Evolutionary conservation across 1,140 invertebrate genomes (phyloP).

Genomic region (Orchesella cincta): DNA sequence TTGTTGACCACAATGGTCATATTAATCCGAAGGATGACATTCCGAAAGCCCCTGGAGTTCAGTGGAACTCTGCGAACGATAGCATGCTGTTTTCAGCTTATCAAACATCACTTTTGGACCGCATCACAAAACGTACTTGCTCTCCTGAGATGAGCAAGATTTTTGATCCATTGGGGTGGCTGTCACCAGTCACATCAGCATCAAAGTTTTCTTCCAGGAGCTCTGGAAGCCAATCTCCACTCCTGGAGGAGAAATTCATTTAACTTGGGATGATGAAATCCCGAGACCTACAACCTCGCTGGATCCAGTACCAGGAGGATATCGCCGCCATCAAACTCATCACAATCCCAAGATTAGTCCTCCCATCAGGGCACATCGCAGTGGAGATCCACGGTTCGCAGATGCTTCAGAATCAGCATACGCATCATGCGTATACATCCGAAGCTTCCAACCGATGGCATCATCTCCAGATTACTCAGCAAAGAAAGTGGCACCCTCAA

Average conservation of each 20-base stretch:
- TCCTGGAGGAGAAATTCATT: too few relatives aligned
- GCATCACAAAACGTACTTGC: constrained; percentile 49
- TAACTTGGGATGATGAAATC: constrained; percentile 57
- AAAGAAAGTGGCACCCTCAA: constrained; percentile 45
- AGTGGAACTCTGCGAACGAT: background rate
- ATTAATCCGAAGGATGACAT: too few relatives aligned
- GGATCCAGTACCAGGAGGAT: constrained; percentile 43
- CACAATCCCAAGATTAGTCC: constrained; percentile 42
- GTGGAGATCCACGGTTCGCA: background rate
- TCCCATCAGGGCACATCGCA: constrained; percentile 29
- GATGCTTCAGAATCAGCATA: background rate
- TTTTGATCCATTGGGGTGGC: constrained; percentile 58
- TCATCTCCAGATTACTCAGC: too few relatives aligned
- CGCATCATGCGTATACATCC: background rate
- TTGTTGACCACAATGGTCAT: too few relatives aligned
- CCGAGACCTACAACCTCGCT: constrained; percentile 45
- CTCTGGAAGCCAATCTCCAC: constrained; percentile 54
- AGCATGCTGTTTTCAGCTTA: background rate
- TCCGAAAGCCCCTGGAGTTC: background rate
- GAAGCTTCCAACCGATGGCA: background rate
- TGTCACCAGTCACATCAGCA: constrained; percentile 54
- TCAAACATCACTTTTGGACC: background rate
- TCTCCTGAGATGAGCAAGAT: constrained; percentile 52
- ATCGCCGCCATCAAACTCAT: constrained; percentile 42
- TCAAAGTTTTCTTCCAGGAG: constrained; percentile 58